A percentile compares a stretch with the other conserved stretches of the same genome.
These are phyloP conservation scores for Ladona fulva DNA, from an alignment of 1,140 invertebrate genomes.

Conservation along the genomic window DNA sequence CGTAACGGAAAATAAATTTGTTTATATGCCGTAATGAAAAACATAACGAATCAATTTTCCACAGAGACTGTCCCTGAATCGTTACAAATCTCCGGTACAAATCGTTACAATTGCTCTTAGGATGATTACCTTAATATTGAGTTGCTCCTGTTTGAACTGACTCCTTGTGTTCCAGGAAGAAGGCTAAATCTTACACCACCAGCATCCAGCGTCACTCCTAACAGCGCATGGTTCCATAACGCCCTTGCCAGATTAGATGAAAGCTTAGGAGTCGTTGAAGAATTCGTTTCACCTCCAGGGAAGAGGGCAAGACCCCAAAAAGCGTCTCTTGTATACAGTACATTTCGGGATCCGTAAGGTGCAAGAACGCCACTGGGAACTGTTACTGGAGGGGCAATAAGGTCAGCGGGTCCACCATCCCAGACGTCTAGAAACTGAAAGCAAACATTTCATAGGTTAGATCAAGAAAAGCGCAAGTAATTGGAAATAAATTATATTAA, in stretches of 20 bases:
- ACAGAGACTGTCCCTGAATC: too few relatives aligned
- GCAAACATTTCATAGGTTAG: background rate
- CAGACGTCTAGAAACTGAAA: conserved; percentile 29
- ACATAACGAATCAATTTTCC: too few relatives aligned
- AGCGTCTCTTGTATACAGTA: conserved; percentile 29
- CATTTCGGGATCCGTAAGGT: conserved; percentile 30
- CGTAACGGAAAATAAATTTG: too few relatives aligned
- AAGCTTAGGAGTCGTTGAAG: background rate
- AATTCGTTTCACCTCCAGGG: conserved; percentile 15
- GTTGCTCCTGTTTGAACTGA: too few relatives aligned
- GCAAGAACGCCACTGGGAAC: conserved; percentile 29
- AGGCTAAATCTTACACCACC: background rate
- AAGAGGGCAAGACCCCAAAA: conserved; percentile 31
- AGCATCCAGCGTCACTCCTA: background rate
- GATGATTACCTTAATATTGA: too few relatives aligned
- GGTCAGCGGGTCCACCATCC: conserved; percentile 30
- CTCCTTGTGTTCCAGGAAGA: background rate
- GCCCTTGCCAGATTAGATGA: conserved; percentile 24
- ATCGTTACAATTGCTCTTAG: too few relatives aligned
- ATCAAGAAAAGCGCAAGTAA: too few relatives aligned
- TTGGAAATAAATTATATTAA: too few relatives aligned
- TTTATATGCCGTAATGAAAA: too few relatives aligned
- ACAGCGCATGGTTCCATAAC: conserved; percentile 30
- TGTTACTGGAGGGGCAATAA: conserved; percentile 28
- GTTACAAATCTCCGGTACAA: too few relatives aligned